Percentiles rank a stretch among this genome's conserved stretches.
phyloP scores from a whole-genome alignment of 2,888 invertebrate genomes.

The Drosophila paranaensis region DNA sequence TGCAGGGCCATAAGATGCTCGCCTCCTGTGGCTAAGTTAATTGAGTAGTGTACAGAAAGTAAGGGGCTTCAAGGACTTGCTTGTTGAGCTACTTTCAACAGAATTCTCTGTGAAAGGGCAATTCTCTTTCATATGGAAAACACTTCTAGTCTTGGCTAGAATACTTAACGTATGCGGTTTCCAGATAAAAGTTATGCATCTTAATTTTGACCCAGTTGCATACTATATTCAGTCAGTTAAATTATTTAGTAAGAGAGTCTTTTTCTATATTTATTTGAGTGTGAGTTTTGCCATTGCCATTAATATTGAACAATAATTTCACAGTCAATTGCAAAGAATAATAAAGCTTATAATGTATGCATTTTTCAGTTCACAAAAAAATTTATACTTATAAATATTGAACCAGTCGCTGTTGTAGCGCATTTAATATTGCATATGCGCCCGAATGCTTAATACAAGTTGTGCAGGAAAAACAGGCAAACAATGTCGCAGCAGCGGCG shows the following conservation, averaged over 20 bases:
- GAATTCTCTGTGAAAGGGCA: neutral
- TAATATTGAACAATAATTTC: slow-evolving; percentile 1
- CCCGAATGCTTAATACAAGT: slow-evolving; percentile 25
- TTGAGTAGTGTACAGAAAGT: slow-evolving; percentile 11
- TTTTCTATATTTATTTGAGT: neutral
- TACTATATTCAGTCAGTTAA: neutral
- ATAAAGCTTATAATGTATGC: neutral
- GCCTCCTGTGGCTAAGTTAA: slow-evolving; percentile 20
- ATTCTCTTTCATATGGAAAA: neutral
- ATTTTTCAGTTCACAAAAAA: neutral
- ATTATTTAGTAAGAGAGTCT: neutral
- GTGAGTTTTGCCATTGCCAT: neutral
- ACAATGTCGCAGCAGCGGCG: slow-evolving; percentile 51
- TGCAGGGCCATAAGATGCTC: slow-evolving; percentile 16
- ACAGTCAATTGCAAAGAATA: slow-evolving; percentile 13
- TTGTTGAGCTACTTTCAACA: neutral
- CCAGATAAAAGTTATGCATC: neutral
- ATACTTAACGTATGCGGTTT: neutral
- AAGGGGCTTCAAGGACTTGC: slow-evolving; percentile 2
- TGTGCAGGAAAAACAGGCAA: slow-evolving; percentile 38
- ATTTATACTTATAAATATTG: neutral
- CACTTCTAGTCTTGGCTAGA: no score
- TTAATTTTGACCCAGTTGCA: neutral
- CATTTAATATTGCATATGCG: slow-evolving; percentile 26
- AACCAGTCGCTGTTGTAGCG: slow-evolving; percentile 24